These are phyloP conservation scores for Syrrhaptes paradoxus DNA, from an alignment of 2,113 vertebrate genomes.

Conservation along the genomic window DNA sequence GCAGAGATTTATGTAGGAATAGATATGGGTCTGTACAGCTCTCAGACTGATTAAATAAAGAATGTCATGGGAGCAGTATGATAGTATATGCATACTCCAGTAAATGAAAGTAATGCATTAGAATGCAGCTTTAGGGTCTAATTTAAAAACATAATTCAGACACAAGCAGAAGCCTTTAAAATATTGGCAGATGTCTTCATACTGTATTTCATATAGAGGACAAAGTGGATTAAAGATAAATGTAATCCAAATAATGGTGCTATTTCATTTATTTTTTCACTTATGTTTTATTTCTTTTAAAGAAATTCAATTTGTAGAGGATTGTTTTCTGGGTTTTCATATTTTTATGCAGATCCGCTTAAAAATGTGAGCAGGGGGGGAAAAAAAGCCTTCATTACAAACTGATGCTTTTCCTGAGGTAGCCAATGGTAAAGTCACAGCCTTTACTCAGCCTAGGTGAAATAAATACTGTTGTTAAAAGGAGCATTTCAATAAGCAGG, in stretches of 20 bases:
- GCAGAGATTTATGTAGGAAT: conserved; percentile 61
- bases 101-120: conserved; percentile 72
- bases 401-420: conserved; percentile 22
- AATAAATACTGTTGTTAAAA: conserved; percentile 29
- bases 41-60: conserved; percentile 73
- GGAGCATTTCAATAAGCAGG: neutral
- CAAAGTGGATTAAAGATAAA: conserved; percentile 73
- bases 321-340: conserved; percentile 28
- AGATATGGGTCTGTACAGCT: conserved; percentile 50
- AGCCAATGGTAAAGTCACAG: neutral
- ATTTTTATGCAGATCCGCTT: conserved; percentile 20
- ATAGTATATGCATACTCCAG: conserved; percentile 45
- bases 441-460: neutral
- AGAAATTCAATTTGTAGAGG: conserved; percentile 57
- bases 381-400: neutral
- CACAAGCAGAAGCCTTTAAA: conserved; percentile 71
- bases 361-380: neutral
- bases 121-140: conserved; percentile 72
- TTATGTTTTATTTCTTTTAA: conserved; percentile 49
- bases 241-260: conserved; percentile 46
- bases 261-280: conserved; percentile 44
- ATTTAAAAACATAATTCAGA: conserved; percentile 74
- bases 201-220: conserved; percentile 64
- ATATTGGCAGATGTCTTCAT: conserved; percentile 74
- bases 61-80: conserved; percentile 49